Evolutionary conservation across 2,113 vertebrate genomes (phyloP).

Genomic region (Crotalus viridis): DNA sequence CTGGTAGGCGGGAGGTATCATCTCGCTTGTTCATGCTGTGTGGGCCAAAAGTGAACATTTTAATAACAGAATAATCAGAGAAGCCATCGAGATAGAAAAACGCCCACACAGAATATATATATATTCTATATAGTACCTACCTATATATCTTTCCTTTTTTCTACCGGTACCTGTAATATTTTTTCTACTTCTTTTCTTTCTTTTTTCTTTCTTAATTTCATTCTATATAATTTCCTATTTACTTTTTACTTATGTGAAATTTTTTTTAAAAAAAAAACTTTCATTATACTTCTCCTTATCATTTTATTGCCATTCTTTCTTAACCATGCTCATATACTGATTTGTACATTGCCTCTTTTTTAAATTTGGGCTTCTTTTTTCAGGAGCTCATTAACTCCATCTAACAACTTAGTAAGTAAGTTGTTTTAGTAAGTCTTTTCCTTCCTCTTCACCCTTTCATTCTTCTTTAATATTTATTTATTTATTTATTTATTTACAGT

Average conservation of each 20-base stretch:
- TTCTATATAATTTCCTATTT: neutral
- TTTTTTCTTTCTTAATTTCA: neutral
- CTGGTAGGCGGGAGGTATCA: no score
- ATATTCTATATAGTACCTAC: no score
- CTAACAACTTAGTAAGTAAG: neutral
- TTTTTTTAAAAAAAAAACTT: neutral
- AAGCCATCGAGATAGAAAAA: no score
- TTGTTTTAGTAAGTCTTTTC: neutral
- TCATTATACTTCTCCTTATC: neutral
- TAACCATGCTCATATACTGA: neutral
- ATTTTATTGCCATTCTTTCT: neutral
- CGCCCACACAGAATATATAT: no score
- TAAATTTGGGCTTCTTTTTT: neutral
- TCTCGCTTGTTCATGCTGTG: no score
- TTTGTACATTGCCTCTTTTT: neutral
- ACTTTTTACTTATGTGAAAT: neutral
- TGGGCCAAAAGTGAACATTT: no score
- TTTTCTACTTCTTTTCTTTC: neutral
- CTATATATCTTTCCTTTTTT: neutral
- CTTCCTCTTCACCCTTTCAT: neutral
- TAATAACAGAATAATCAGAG: no score
- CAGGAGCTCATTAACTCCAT: neutral
- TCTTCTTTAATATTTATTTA: neutral
- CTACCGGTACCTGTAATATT: neutral
- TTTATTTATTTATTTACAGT: no score